These are phyloP conservation scores for Onychomys torridus DNA, from an alignment of 2,797 vertebrate species.

Conservation along the genomic window DNA sequence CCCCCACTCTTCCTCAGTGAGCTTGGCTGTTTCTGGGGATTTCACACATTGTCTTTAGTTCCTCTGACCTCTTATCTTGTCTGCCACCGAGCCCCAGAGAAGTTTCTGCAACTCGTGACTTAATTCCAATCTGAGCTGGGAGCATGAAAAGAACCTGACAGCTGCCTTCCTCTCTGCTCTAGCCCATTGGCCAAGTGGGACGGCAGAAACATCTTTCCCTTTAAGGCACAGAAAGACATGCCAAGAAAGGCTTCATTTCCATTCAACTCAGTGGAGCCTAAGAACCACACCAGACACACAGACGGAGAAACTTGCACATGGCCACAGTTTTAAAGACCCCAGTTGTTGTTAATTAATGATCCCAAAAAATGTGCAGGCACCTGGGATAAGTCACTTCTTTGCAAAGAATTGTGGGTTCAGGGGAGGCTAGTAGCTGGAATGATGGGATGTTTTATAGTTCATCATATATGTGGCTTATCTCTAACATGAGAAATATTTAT, in stretches of 20 bases:
- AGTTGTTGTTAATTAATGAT: constrained; percentile 78
- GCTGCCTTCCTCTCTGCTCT: background rate
- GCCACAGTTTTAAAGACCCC: constrained; percentile 79
- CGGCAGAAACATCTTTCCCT: background rate
- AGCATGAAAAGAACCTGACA: background rate
- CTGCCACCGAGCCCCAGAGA: background rate
- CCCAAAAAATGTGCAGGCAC: constrained; percentile 71
- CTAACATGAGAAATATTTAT: constrained; percentile 95
- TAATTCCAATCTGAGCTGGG: constrained; percentile 57
- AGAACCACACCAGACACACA: constrained; percentile 72
- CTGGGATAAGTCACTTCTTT: constrained; percentile 61
- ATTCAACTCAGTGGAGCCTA: constrained; percentile 61
- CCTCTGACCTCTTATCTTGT: constrained; percentile 50
- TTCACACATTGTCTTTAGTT: background rate
- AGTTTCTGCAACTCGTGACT: background rate
- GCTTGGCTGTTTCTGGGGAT: background rate
- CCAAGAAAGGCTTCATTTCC: constrained; percentile 53
- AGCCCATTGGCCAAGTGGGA: constrained; percentile 17
- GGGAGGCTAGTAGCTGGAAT: constrained; percentile 80
- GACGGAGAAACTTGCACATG: constrained; percentile 77
- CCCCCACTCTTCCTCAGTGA: background rate
- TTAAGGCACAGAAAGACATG: constrained; percentile 14
- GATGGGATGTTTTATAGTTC: constrained; percentile 85
- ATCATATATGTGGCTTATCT: constrained; percentile 86
- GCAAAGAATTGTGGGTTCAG: constrained; percentile 45